Evolutionary conservation across 2,888 invertebrate species (phyloP).

Genomic region (Mystacides longicornis): DNA sequence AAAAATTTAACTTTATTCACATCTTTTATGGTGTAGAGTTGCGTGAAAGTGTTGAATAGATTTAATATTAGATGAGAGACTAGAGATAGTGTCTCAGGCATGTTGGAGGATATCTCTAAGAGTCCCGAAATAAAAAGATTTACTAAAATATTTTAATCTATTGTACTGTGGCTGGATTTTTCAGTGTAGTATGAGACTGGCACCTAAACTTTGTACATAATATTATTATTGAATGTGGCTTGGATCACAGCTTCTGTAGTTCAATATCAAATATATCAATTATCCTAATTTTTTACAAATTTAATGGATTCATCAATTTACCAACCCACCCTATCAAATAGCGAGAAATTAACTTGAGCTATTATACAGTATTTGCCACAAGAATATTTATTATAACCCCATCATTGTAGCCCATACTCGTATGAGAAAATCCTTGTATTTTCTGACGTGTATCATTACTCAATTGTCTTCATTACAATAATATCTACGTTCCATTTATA

Average conservation of each 20-base stretch:
- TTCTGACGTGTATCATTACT: too few relatives aligned
- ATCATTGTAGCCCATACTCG: too few relatives aligned
- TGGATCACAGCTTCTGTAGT: constrained; percentile 27
- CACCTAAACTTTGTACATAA: constrained; percentile 26
- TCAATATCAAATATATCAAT: too few relatives aligned
- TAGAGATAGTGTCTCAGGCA: constrained; percentile 18
- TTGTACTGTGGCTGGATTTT: constrained; percentile 26
- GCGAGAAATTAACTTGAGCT: too few relatives aligned
- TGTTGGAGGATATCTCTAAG: constrained; percentile 15
- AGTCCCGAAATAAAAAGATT: constrained; percentile 14
- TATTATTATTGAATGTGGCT: constrained; percentile 27
- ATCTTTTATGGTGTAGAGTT: constrained; percentile 1
- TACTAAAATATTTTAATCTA: constrained; percentile 25
- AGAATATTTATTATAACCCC: too few relatives aligned
- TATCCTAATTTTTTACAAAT: too few relatives aligned
- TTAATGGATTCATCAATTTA: too few relatives aligned
- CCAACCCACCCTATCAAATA: too few relatives aligned
- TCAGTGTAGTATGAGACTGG: constrained; percentile 26
- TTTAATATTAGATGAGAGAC: background rate
- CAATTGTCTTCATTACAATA: too few relatives aligned
- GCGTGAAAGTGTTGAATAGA: constrained; percentile 12
- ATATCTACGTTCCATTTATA: too few relatives aligned
- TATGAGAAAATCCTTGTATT: too few relatives aligned
- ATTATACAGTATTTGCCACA: too few relatives aligned
- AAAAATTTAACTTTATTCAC: background rate